phyloP scores from a whole-genome alignment of 1,140 invertebrate genomes.

The Calephelis nemesis region DNA sequence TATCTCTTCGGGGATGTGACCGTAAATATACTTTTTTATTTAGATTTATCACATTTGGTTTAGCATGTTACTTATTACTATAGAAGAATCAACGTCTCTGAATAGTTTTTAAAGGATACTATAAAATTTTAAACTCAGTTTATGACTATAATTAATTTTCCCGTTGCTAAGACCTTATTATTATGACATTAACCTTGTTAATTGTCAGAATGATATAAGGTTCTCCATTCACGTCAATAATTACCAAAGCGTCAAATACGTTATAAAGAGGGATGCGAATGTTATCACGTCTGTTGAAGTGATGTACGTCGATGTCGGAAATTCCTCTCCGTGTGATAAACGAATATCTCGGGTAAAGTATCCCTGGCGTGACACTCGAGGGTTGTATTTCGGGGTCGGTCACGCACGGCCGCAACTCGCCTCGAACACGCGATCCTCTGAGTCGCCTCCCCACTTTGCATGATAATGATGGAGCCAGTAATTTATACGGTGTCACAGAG shows the following conservation, averaged over 20 bases:
- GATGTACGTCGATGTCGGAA: background rate
- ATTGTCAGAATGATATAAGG: too few relatives aligned
- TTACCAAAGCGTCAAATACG: background rate
- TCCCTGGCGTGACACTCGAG: background rate
- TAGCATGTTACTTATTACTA: too few relatives aligned
- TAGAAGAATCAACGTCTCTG: too few relatives aligned
- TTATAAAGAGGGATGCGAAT: background rate
- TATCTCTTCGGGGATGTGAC: too few relatives aligned
- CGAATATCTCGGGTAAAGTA: constrained; percentile 3
- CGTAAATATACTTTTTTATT: too few relatives aligned
- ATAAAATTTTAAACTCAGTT: too few relatives aligned
- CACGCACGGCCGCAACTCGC: background rate
- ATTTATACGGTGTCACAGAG: constrained; percentile 9
- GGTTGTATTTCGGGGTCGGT: background rate
- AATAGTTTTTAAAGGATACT: too few relatives aligned
- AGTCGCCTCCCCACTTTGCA: background rate
- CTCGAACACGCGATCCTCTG: background rate
- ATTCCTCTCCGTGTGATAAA: background rate
- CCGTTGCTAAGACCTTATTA: too few relatives aligned
- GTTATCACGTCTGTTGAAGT: constrained; percentile 1
- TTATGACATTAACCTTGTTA: too few relatives aligned
- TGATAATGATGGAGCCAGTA: constrained; percentile 4
- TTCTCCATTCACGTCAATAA: too few relatives aligned
- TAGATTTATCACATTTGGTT: too few relatives aligned
- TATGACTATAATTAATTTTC: too few relatives aligned